A percentile compares a stretch with the other conserved stretches of the same genome.
phyloP scores from a whole-genome alignment of 2,797 vertebrate species.

The Tragopan temminckii region DNA sequence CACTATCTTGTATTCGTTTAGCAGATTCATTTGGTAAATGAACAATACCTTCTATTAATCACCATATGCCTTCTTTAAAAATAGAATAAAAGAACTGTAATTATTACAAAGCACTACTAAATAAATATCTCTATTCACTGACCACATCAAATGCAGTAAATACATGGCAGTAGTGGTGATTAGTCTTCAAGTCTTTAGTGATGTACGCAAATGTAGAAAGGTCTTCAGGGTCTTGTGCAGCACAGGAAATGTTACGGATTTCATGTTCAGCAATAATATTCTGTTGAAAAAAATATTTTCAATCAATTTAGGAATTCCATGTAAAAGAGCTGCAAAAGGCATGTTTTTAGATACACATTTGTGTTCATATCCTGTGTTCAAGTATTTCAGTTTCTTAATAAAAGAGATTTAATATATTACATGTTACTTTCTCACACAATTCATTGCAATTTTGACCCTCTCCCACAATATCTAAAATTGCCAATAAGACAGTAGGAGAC shows the following conservation, averaged over 20 bases:
- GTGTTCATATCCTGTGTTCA: not conserved
- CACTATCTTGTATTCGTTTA: not conserved
- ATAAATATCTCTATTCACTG: conserved; percentile 70
- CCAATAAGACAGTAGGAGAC: not conserved
- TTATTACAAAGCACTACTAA: not conserved
- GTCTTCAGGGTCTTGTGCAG: conserved; percentile 98
- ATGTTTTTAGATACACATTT: not conserved
- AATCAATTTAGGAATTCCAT: conserved; percentile 1
- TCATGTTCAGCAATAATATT: conserved; percentile 98
- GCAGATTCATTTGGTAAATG: not conserved
- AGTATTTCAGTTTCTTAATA: not conserved
- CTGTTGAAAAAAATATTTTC: conserved; percentile 77
- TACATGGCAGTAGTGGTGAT: conserved; percentile 99
- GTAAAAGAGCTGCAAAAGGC: not conserved
- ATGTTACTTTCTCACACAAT: not conserved
- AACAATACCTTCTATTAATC: not conserved
- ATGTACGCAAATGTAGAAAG: conserved; percentile 99
- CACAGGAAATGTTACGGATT: conserved; percentile 99
- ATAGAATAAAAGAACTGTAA: not conserved
- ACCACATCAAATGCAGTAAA: conserved; percentile 99
- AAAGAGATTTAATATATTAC: not conserved
- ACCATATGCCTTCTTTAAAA: not conserved
- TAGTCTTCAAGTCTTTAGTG: conserved; percentile 99
- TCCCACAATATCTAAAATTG: not conserved
- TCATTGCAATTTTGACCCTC: not conserved